Percentiles rank a stretch among this genome's conserved stretches.
These are phyloP conservation scores for Scleropages formosus DNA, from an alignment of 2,797 vertebrate species.

Conservation along the genomic window DNA sequence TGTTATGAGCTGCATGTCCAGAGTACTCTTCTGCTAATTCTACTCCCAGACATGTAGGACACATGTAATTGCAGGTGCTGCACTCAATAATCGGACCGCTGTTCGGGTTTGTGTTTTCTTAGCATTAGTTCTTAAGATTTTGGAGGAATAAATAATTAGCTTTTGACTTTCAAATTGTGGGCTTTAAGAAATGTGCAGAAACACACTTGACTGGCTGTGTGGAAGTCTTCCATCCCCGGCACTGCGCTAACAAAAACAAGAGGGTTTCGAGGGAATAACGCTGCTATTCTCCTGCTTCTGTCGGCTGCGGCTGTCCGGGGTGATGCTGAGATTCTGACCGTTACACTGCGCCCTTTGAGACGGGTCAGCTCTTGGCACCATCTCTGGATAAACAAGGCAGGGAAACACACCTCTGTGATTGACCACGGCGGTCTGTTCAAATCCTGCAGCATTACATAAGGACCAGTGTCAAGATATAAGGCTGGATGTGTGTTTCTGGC, in stretches of 20 bases:
- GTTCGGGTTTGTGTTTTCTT: slow-evolving; percentile 57
- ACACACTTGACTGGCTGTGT: slow-evolving; percentile 55
- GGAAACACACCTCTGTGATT: background rate
- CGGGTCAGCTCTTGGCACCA: background rate
- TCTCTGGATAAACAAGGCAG: slow-evolving; percentile 14
- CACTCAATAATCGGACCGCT: slow-evolving; percentile 59
- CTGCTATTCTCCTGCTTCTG: background rate
- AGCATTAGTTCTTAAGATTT: slow-evolving; percentile 55
- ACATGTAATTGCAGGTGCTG: slow-evolving; percentile 37
- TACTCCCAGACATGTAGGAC: background rate
- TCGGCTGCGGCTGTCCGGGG: background rate
- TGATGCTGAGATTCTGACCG: background rate
- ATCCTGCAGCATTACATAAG: background rate
- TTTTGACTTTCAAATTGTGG: slow-evolving; percentile 69
- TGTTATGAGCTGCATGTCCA: slow-evolving; percentile 3
- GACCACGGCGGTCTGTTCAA: background rate
- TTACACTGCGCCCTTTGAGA: slow-evolving; percentile 18
- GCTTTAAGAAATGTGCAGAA: slow-evolving; percentile 67
- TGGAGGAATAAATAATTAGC: slow-evolving; percentile 70
- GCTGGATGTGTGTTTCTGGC: background rate
- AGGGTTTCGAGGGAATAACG: slow-evolving; percentile 34
- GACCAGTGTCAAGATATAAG: background rate
- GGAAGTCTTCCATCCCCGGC: slow-evolving; percentile 48
- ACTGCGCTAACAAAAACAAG: slow-evolving; percentile 3
- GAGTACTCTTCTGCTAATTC: background rate